These are phyloP conservation scores for Drosophila setifemur DNA, from an alignment of 1,140 invertebrate genomes.

Conservation along the genomic window DNA sequence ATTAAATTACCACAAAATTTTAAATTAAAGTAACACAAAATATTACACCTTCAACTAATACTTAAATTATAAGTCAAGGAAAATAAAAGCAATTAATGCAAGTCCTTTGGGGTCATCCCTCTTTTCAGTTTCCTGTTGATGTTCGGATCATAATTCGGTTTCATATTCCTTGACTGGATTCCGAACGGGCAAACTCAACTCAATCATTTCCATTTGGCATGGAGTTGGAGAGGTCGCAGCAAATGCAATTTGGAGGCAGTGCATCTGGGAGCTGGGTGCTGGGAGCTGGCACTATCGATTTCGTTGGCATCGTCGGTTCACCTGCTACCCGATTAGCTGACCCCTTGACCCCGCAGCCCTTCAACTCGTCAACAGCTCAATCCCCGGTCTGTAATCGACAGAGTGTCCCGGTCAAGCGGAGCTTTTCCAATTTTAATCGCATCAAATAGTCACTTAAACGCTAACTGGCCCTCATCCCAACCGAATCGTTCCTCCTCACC, in stretches of 20 bases:
- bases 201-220: conserved; percentile 26
- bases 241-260: conserved; percentile 32
- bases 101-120: no score
- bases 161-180: conserved; percentile 30
- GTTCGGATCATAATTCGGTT: conserved; percentile 18
- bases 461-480: background rate
- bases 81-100: no score
- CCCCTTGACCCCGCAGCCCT: background rate
- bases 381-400: background rate
- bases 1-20: no score
- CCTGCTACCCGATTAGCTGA: background rate
- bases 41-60: no score
- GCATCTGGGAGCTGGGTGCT: conserved; percentile 10
- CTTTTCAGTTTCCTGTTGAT: background rate
- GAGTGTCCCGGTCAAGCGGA: conserved; percentile 28
- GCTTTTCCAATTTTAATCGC: conserved; percentile 68
- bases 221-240: conserved; percentile 6
- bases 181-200: background rate
- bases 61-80: no score
- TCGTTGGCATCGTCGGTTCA: background rate
- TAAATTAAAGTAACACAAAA: no score
- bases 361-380: background rate
- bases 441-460: conserved; percentile 60
- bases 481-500: background rate
- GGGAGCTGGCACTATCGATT: no score